Evolutionary conservation across 2,797 vertebrate genomes (phyloP).

Genomic region (Columba guinea): DNA sequence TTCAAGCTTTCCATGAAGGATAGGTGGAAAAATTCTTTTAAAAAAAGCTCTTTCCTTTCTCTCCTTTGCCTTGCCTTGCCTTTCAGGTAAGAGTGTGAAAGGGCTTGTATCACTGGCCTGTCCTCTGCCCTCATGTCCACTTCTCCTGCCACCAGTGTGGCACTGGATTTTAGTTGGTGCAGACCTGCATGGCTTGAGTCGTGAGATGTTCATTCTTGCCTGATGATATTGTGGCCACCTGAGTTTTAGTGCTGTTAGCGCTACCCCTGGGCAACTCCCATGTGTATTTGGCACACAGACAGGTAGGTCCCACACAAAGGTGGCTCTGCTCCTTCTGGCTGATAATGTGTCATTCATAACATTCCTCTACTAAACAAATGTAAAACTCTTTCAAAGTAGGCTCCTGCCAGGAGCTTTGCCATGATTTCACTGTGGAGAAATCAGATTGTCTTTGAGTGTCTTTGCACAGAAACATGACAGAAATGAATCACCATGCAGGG

Average conservation of each 20-base stretch:
- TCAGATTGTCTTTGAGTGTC: background rate
- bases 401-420: background rate
- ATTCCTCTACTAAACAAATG: background rate
- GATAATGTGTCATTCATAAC: accelerated
- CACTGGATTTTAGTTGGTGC: background rate
- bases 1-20: background rate
- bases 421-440: background rate
- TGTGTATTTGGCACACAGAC: background rate
- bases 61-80: background rate
- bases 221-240: background rate
- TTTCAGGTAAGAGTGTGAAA: background rate
- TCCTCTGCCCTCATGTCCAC: background rate
- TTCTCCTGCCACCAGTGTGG: background rate
- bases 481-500: background rate
- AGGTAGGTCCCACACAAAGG: background rate
- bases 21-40: background rate
- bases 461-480: background rate
- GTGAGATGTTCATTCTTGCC: background rate
- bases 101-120: background rate
- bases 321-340: background rate
- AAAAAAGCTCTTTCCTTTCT: background rate
- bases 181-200: background rate
- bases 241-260: background rate
- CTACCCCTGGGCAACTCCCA: background rate
- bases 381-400: background rate